phyloP scores from a whole-genome alignment of 2,797 vertebrate species.

The Danio kyathit region DNA sequence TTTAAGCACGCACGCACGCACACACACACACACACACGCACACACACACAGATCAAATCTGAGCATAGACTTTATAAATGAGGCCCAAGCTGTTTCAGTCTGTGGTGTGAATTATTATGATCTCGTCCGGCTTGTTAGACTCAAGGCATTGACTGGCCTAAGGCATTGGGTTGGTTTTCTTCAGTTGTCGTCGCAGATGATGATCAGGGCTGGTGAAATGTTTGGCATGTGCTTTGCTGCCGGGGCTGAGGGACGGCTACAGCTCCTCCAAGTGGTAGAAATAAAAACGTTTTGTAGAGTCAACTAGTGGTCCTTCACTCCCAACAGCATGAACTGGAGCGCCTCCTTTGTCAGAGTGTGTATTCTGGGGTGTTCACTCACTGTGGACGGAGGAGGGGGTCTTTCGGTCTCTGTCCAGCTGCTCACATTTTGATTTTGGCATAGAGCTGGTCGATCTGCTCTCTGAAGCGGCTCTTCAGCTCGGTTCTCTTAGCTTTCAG shows the following conservation, averaged over 20 bases:
- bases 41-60: too few relatives aligned
- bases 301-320: background rate
- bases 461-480: constrained; percentile 84
- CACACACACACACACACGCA: too few relatives aligned
- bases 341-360: background rate
- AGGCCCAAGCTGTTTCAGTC: background rate
- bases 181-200: background rate
- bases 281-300: background rate
- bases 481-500: constrained; percentile 93
- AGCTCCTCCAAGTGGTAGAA: constrained; percentile 10
- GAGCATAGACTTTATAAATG: too few relatives aligned
- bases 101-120: background rate
- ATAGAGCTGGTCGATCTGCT: constrained; percentile 91
- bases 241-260: background rate
- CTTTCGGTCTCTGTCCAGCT: background rate
- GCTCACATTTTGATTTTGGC: constrained; percentile 89
- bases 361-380: background rate
- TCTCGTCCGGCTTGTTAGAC: background rate
- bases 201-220: background rate
- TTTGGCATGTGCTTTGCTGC: background rate
- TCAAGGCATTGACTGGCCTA: constrained; percentile 30
- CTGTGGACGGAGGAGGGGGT: background rate
- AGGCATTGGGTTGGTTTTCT: constrained; percentile 5
- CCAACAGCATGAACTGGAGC: background rate
- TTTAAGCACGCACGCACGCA: too few relatives aligned